Evolutionary conservation across 2,888 invertebrate species (phyloP), one percentile per base, ranked within the genome.

Genomic region (Pogonocherus hispidulus): DNA sequence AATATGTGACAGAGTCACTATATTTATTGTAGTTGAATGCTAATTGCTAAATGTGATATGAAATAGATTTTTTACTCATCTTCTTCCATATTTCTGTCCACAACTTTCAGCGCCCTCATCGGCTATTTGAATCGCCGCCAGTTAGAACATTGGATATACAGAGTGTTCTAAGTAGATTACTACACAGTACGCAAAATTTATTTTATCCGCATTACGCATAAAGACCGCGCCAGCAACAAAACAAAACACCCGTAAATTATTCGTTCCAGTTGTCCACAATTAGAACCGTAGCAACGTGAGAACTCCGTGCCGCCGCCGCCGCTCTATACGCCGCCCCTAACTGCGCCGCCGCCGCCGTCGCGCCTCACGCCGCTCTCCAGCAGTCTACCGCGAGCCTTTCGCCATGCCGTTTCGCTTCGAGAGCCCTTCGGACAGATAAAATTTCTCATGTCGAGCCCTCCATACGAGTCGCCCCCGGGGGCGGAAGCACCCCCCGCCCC

Each of bases 351-450:
- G 87, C 87, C 72, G 86, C 85, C 73, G 82, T 77, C 71, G 85
- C 73, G 85, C 86, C 76, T 86, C 83, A 63, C 87, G 86, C 67
- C 76, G 67, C 65, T 64, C 47, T 73, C 77, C 66, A 87, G 79
- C 80, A 88, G 86, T 78, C 77, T 78, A 78, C 79, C 79, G 84
- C 88, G 87, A 79, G 87, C 85, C 74, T 80, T 74, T 81, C 84
- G 84, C 79, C 83, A 81, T 82, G 87, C 76, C 83, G 86, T 85
- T 84, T 86, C 77, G 85, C 85, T 51, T 86, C 74, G 87, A 87
- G 77, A 87, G 67, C 59, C 41, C 14, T 54, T 47, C 65, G 66
- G 52, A 52, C 77, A 86, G 83, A 11, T 86, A 86, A 72, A 80
- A 32, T 79, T 78, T 69, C 16, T 37, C 82, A 80, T 73, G 86